A percentile compares a stretch with the other conserved stretches of the same genome.
phyloP scores from a whole-genome alignment of 1,140 invertebrate species.

The Drosophila sulfurigaster region DNA sequence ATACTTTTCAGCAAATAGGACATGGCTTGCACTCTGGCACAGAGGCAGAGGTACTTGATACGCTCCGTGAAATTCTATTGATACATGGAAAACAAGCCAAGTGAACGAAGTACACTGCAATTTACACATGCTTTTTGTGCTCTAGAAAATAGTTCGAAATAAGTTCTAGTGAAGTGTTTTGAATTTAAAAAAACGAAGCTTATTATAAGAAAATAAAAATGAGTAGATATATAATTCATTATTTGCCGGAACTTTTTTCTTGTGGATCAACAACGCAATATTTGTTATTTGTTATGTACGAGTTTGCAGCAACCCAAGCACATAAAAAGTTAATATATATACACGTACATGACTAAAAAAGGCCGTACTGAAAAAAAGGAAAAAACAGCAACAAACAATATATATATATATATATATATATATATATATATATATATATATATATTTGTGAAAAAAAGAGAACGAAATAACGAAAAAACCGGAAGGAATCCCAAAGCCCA shows the following conservation, averaged over 20 bases:
- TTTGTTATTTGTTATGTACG: conserved; percentile 55
- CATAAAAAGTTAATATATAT: conserved; percentile 22
- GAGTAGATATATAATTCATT: neutral
- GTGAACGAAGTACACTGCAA: neutral
- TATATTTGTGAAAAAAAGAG: too few species aligned
- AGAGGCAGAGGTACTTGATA: conserved; percentile 66
- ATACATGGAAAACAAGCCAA: conserved; percentile 28
- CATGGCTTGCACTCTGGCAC: conserved; percentile 33
- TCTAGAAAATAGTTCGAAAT: neutral
- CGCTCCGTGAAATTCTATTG: conserved; percentile 72
- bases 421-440: conserved; percentile 10
- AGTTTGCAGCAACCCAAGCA: conserved; percentile 7
- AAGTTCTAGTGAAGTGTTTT: neutral
- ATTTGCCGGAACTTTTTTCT: conserved; percentile 14
- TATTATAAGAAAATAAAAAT: neutral
- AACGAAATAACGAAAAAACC: conserved; percentile 6
- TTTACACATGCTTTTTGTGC: neutral
- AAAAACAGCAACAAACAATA: conserved; percentile 15
- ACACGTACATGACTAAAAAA: conserved; percentile 24
- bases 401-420: neutral
- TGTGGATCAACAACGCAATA: conserved; percentile 60
- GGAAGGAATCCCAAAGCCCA: conserved; percentile 41
- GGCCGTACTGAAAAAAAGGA: neutral
- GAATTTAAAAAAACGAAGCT: neutral
- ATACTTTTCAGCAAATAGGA: conserved; percentile 21